Percentiles rank a stretch among this genome's conserved stretches.
Conservation (phyloP, 1,140 invertebrate species). For the Aplysia californica region DNA sequence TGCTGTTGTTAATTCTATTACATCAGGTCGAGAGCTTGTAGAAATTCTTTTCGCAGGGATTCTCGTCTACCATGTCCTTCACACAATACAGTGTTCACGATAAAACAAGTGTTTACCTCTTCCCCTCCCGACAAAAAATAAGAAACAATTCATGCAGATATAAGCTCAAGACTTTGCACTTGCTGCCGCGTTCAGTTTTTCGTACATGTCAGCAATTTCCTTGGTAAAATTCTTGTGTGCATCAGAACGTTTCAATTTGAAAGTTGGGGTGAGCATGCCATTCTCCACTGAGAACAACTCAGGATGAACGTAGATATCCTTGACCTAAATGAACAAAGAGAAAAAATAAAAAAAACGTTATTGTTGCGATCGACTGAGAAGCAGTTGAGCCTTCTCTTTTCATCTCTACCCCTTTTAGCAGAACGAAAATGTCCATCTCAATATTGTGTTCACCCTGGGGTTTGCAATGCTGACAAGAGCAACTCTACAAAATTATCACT, state of each 20-base stretch:
- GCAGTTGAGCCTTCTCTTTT: background rate
- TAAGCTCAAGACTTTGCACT: background rate
- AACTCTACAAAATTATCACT: no score
- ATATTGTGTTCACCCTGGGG: no score
- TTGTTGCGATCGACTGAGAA: no score
- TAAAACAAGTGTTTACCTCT: background rate
- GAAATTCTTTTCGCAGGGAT: background rate
- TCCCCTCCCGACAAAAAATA: background rate
- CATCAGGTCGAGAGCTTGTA: no score
- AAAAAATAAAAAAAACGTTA: background rate
- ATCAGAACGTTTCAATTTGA: constrained; percentile 93
- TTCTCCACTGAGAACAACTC: constrained; percentile 97
- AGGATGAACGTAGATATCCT: constrained; percentile 93
- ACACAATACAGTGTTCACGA: no score
- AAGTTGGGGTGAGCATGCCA: constrained; percentile 93
- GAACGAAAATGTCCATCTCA: background rate
- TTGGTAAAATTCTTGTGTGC: constrained; percentile 90
- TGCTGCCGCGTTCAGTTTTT: background rate
- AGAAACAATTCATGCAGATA: background rate
- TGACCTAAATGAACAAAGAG: constrained; percentile 75
- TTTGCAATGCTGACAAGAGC: no score
- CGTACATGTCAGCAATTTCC: constrained; percentile 91
- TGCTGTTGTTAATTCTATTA: no score
- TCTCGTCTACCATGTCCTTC: background rate
- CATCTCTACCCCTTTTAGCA: background rate